Percentiles rank a stretch among this genome's conserved stretches.
These are phyloP conservation scores for Rhagonycha fulva DNA, from an alignment of 2,888 invertebrate genomes.

Conservation along the genomic window DNA sequence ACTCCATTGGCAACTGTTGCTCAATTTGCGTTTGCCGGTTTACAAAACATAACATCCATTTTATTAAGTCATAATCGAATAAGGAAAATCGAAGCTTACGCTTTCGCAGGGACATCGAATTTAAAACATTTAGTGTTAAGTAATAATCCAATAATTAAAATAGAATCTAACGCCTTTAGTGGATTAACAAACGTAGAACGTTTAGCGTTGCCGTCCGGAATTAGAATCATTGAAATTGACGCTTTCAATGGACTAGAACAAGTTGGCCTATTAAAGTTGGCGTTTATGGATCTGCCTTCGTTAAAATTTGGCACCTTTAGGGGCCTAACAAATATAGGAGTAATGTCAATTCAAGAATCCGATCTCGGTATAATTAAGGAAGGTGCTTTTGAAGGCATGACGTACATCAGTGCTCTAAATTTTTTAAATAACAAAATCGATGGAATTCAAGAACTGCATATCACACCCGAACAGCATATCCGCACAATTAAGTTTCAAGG, in stretches of 20 bases:
- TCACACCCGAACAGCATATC: constrained; percentile 73
- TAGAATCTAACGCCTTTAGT: constrained; percentile 83
- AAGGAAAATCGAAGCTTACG: constrained; percentile 66
- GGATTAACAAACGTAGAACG: constrained; percentile 82
- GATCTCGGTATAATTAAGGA: constrained; percentile 76
- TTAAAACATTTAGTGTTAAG: constrained; percentile 80
- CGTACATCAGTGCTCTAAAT: constrained; percentile 72
- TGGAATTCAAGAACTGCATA: constrained; percentile 74
- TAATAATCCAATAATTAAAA: constrained; percentile 81
- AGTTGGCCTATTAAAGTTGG: constrained; percentile 79
- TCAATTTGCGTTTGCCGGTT: constrained; percentile 80
- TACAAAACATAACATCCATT: constrained; percentile 79
- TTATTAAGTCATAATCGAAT: constrained; percentile 64
- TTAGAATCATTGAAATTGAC: constrained; percentile 74
- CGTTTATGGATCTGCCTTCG: constrained; percentile 81
- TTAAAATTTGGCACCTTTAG: constrained; percentile 74
- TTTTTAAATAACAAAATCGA: constrained; percentile 86
- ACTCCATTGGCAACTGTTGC: constrained; percentile 82
- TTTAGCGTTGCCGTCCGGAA: constrained; percentile 82
- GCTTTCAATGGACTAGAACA: constrained; percentile 82
- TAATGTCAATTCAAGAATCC: constrained; percentile 79
- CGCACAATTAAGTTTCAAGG: constrained; percentile 75
- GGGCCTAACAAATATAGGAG: constrained; percentile 74
- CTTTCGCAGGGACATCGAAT: constrained; percentile 86
- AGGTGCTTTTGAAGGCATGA: constrained; percentile 77